Evolutionary conservation across 2,113 vertebrate genomes (phyloP).

Genomic region (Heliornis fulica): DNA sequence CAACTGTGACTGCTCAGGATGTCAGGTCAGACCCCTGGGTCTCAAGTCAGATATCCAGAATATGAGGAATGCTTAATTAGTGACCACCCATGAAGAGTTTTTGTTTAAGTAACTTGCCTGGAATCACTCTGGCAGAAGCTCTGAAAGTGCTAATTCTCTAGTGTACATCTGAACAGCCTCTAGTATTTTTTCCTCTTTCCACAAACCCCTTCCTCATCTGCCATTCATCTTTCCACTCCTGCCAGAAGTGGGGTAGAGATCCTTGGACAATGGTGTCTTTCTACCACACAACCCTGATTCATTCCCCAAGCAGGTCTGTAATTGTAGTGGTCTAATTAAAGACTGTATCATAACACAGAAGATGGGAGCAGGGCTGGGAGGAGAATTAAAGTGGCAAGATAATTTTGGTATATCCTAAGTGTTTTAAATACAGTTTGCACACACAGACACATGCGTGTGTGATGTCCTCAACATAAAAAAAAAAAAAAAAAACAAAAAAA

Average conservation of each 20-base stretch:
- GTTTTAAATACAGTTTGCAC: not conserved
- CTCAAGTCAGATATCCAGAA: not conserved
- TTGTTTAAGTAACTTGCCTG: not conserved
- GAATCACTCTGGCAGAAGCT: not conserved
- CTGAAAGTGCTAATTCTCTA: not conserved
- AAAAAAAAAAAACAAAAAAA: not conserved
- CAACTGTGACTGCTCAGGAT: not conserved
- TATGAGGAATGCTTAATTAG: not conserved
- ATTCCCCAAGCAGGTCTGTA: slow-evolving; percentile 39
- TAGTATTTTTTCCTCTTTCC: not conserved
- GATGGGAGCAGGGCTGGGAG: not conserved
- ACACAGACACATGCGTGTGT: not conserved
- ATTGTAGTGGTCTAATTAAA: slow-evolving; percentile 60
- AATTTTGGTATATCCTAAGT: not conserved
- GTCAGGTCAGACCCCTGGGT: not conserved
- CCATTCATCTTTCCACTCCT: not conserved
- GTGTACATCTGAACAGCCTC: not conserved
- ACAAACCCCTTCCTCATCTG: not conserved
- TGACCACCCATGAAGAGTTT: not conserved
- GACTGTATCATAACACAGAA: not conserved
- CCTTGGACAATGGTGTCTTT: slow-evolving; percentile 34
- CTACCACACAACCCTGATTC: slow-evolving; percentile 42
- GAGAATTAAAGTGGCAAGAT: slow-evolving; percentile 3
- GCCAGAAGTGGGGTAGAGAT: not conserved
- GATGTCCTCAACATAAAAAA: not conserved